Evolutionary conservation across 2,113 vertebrate species (phyloP), one percentile per base, ranked within the genome.

Genomic region (Psilopogon haemacephalus): DNA sequence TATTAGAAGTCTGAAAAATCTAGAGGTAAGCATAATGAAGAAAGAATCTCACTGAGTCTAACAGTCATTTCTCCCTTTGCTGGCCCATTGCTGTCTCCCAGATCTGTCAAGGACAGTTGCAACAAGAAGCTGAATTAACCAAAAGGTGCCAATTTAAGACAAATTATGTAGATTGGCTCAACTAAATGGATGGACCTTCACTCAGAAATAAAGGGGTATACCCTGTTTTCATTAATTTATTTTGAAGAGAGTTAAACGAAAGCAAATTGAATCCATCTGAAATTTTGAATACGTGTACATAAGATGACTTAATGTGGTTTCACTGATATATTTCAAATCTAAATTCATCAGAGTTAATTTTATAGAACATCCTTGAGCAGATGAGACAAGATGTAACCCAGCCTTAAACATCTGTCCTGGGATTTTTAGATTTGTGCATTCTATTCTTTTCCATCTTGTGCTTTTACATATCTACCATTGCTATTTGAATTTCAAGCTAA

Each of bases 311-410:
- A 88, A 80, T 88, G 63, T 30, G 32, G 42, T 88, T 91, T 91
- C 72, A 80, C 32, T 77, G 86, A 80, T 17, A 67, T 15, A 12
- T 76, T 89, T 73, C n/a, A 80, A 93, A 91, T 80, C 64, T 42
- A 89, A 80, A 94, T 93, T 95, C 15, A 38, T 88, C 83, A 91
- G 20, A 52, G 56, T 95, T 89, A 52, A 88, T 93, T 93, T 94
- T 77, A 67, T 80, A 88, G 60, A 87, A 64, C 56, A 63, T 86
- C 60, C 24, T 68, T 64, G 68, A 88, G 56, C 56, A 86, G 88
- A 80, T 15, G 74, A 54, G 6, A 59, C 11, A 72, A 84, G 69
- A 83, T 67, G 87, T 55, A 89, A 95, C 79, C 63, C 71, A 59
- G 56, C 33, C 79, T 84, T 92, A 92, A 79, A 85, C 33, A 95